Base-by-base conservation (phyloP, 92 coral and sea anemone genomes). In the Micromussa lordhowensis region DNA sequence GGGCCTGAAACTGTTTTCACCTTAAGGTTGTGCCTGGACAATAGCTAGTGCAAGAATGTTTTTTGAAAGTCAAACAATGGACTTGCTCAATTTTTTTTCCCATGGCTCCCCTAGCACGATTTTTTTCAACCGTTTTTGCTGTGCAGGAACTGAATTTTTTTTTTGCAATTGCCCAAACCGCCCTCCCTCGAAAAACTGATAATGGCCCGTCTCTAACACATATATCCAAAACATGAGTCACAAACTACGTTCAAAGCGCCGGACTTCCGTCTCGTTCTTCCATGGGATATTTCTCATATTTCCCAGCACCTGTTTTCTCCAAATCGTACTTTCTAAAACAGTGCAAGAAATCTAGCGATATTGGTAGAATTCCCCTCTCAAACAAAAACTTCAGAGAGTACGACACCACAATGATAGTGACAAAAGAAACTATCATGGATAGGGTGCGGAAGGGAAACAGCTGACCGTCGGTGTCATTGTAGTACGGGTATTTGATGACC, bases 391-490 rank as follows among this genome's bases (percentile, higher is more conserved):
- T 88, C 22, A 80, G 63, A 21, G 88, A 51, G 57, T 92, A 93
- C 12, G 99, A 96, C 70, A 96, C 96, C n/a, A 89, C 77, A 63
- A 95, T 55, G 76, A 96, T 89, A 15, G 96, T 92, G 15, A 78
- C 28, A 63, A 93, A 91, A 38, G 95, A 93, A 70, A 92, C 92
- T 8, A 94, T 18, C 99, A 96, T 96, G 40, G 99, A 89, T 13
- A 96, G 87, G 31, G 99, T 95, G 30, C 98, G 98, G 88, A 91
- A 96, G 16, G 99, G 99, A 75, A 96, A 96, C 85, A 95, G 34
- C 79, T 96, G 99, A 9, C 96, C 99, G 6, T 92, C 85, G 9
- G 34, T 38, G 9, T 88, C 94, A 58, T 86, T 88, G 86, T 95
- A 96, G 89, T 79, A 93, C 69, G 99, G 99, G 81, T 95, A 96